phyloP scores from a whole-genome alignment of 1,140 invertebrate genomes.

The Adelges cooleyi region DNA sequence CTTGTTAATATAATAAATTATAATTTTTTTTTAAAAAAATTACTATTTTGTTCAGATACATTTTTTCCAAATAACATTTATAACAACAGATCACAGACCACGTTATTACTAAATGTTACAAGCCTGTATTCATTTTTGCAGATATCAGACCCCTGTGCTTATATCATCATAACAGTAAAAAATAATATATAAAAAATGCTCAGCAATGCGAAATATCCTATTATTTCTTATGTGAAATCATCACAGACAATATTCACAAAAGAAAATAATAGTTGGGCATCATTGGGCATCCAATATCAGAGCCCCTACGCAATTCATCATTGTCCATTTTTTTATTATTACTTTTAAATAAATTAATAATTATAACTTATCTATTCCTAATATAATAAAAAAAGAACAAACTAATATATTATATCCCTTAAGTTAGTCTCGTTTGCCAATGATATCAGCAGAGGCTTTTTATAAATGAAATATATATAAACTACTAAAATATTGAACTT shows the following conservation, averaged over 20 bases:
- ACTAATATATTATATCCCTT: no score
- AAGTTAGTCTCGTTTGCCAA: no score
- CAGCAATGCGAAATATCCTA: neutral
- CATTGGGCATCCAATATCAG: conserved; percentile 18
- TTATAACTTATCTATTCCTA: no score
- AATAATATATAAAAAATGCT: neutral
- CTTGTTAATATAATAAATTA: no score
- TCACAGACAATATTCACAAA: neutral
- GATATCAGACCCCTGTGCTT: conserved; percentile 13
- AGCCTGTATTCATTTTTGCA: conserved; percentile 3
- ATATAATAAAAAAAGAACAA: no score
- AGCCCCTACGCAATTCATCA: conserved; percentile 19
- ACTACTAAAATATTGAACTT: no score
- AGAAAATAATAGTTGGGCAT: conserved; percentile 11
- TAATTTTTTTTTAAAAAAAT: no score
- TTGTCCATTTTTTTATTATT: no score
- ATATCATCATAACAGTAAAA: conserved; percentile 23
- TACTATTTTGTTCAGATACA: conserved; percentile 2
- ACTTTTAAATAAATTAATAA: no score
- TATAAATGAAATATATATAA: no score
- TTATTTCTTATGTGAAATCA: neutral
- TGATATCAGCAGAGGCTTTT: no score
- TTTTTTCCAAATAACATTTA: conserved; percentile 16
- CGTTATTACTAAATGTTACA: conserved; percentile 1
- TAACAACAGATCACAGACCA: conserved; percentile 17